These are phyloP conservation scores for Acanthurus leucopareius DNA, from an alignment of 2,797 vertebrate species.

Conservation along the genomic window DNA sequence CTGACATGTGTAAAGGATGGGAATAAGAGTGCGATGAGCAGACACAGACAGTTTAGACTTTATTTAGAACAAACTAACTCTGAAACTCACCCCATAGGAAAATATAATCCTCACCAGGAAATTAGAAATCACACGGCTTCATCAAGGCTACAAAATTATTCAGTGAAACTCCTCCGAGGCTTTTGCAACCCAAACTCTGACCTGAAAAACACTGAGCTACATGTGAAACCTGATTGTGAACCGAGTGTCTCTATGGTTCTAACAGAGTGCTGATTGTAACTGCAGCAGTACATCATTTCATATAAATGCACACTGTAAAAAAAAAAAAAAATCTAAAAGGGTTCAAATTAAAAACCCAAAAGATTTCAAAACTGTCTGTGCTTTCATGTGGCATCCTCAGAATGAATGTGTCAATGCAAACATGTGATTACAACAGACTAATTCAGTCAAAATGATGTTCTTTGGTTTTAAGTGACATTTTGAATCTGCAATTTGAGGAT, in stretches of 20 bases:
- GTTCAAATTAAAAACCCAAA: not conserved
- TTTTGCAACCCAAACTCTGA: not conserved
- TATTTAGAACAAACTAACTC: constrained; percentile 47
- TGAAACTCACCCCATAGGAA: not conserved
- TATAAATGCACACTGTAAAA: not conserved
- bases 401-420: constrained; percentile 30
- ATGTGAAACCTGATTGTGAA: not conserved
- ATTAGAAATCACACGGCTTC: constrained; percentile 38
- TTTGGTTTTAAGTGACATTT: constrained; percentile 14
- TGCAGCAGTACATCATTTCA: constrained; percentile 2
- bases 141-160: constrained; percentile 38
- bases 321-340: not conserved
- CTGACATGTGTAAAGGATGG: constrained; percentile 32
- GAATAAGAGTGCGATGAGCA: constrained; percentile 7
- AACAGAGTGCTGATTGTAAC: constrained; percentile 4
- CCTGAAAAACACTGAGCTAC: constrained; percentile 1
- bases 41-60: constrained; percentile 17
- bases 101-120: constrained; percentile 39
- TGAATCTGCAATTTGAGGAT: constrained; percentile 19
- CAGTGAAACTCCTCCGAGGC: constrained; percentile 21
- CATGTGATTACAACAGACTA: constrained; percentile 29
- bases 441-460: constrained; percentile 15
- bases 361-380: constrained; percentile 5
- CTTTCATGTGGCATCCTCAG: constrained; percentile 3
- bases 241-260: not conserved